Evolutionary conservation across 2,113 vertebrate species (phyloP).

Genomic region (Geothlypis trichas): DNA sequence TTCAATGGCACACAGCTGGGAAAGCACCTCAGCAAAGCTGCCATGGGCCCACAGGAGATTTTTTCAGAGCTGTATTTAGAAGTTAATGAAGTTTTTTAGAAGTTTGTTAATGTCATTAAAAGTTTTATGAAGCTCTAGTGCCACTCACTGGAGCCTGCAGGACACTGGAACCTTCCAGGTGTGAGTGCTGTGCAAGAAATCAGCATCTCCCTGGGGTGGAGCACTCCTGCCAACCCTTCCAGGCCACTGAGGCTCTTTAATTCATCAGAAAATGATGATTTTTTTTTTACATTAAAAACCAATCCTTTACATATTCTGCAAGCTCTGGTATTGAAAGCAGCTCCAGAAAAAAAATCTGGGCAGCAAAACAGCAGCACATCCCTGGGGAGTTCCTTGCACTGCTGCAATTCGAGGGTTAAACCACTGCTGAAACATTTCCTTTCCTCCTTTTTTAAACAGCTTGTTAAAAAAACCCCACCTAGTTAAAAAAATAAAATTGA

Average conservation of each 20-base stretch:
- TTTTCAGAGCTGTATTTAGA: neutral
- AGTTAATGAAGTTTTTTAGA: accelerated
- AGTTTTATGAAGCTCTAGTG: neutral
- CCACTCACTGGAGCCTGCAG: neutral
- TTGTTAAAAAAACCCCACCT: neutral
- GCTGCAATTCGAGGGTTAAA: neutral
- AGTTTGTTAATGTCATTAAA: neutral
- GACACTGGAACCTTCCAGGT: neutral
- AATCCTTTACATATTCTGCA: neutral
- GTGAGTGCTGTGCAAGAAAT: no score
- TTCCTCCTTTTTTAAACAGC: neutral
- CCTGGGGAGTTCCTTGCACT: neutral
- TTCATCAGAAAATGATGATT: neutral
- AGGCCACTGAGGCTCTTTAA: neutral
- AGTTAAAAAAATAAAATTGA: no score
- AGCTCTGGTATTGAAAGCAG: neutral
- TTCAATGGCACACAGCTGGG: accelerated
- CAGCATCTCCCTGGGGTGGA: neutral
- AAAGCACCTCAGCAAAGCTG: neutral
- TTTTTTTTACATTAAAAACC: neutral
- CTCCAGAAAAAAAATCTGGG: neutral
- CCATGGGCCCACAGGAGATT: accelerated
- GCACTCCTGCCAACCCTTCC: neutral
- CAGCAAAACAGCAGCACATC: neutral
- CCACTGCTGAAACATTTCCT: neutral